These are phyloP conservation scores for Stomatorhinus walkeri DNA, from an alignment of 2,797 vertebrate genomes.

Conservation along the genomic window DNA sequence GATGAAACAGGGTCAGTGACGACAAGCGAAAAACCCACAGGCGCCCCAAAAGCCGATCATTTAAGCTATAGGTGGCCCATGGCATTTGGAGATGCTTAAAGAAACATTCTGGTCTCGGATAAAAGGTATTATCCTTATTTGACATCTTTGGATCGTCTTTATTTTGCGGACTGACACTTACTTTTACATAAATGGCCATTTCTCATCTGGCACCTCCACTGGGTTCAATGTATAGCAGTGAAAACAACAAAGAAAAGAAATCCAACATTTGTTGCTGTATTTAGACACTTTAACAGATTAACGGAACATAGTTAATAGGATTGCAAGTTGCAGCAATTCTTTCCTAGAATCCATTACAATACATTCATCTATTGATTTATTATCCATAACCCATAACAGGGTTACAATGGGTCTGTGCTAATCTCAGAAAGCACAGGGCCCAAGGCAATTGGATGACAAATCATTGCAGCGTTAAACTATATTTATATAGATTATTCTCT, in stretches of 20 bases:
- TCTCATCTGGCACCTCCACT: neutral
- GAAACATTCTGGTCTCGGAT: constrained; percentile 66
- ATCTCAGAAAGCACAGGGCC: neutral
- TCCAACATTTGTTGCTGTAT: neutral
- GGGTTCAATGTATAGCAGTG: neutral
- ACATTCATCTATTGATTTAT: neutral
- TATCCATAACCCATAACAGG: neutral
- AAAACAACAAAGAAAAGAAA: neutral
- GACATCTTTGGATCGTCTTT: constrained; percentile 33
- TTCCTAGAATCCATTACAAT: neutral
- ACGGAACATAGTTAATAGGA: neutral
- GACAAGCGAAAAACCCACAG: constrained; percentile 50
- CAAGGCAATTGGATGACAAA: neutral
- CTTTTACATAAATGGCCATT: neutral
- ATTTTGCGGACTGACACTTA: neutral
- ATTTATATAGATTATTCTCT: neutral
- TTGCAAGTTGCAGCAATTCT: neutral
- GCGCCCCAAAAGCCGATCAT: constrained; percentile 50
- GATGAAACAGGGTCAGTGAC: constrained; percentile 44
- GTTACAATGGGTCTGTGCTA: neutral
- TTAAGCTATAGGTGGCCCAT: constrained; percentile 44
- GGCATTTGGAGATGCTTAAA: constrained; percentile 65
- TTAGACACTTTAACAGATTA: neutral
- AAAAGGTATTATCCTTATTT: constrained; percentile 53
- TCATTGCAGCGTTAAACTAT: neutral